A percentile compares a stretch with the other conserved stretches of the same genome.
phyloP scores from a whole-genome alignment of 1,140 invertebrate genomes.

The Ectropis grisescens region DNA sequence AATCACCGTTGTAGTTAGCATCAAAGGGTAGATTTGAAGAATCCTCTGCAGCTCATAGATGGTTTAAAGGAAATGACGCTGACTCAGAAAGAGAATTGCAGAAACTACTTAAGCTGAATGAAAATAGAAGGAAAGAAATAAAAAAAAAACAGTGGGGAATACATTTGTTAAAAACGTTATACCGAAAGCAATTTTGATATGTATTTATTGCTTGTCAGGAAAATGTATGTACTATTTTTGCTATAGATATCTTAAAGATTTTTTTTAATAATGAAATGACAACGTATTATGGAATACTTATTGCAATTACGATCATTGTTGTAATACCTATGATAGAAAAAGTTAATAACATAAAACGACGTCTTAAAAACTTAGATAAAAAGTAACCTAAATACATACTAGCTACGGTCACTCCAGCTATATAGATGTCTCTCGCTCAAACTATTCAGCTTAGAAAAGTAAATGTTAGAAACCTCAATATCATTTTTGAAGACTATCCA shows the following conservation, averaged over 20 bases:
- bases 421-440: too few relatives aligned
- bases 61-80: constrained; percentile 16
- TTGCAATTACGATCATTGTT: constrained; percentile 4
- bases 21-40: constrained; percentile 16
- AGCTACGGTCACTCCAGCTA: constrained; percentile 8
- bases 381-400: constrained; percentile 10
- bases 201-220: constrained; percentile 9
- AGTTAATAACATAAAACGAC: constrained; percentile 2
- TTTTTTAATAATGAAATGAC: constrained; percentile 4
- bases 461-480: too few relatives aligned
- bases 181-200: constrained; percentile 2
- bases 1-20: constrained; percentile 26
- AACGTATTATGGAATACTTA: constrained; percentile 7
- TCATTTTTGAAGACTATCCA: too few relatives aligned
- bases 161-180: not conserved
- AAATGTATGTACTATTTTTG: constrained; percentile 10
- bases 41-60: constrained; percentile 12
- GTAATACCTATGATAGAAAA: constrained; percentile 1
- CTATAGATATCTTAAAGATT: constrained; percentile 10
- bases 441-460: too few relatives aligned
- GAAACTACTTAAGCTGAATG: not conserved
- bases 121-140: not conserved
- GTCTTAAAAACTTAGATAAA: constrained; percentile 5
- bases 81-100: constrained; percentile 17
- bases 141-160: not conserved